Conservation (phyloP, 2,797 vertebrate genomes). For the Myripristis murdjan region DNA sequence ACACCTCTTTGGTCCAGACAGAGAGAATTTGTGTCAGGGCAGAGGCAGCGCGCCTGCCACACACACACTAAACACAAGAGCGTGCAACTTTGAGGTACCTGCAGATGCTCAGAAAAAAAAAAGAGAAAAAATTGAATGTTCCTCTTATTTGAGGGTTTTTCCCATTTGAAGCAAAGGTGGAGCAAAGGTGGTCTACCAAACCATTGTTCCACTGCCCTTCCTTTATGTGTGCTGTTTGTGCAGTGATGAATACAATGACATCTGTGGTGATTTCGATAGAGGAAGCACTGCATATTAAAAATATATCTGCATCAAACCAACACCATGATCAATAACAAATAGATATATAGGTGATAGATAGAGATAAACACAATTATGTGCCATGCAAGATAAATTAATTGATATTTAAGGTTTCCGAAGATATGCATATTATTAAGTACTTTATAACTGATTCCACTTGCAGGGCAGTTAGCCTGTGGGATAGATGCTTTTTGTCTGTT, state of each 20-base stretch:
- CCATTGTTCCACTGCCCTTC: conserved; percentile 51
- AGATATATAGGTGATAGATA: background rate
- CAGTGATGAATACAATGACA: conserved; percentile 49
- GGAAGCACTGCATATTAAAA: conserved; percentile 23
- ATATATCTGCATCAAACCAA: conserved; percentile 37
- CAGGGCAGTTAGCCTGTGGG: conserved; percentile 8
- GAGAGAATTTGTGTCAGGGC: conserved; percentile 47
- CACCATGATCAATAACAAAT: background rate
- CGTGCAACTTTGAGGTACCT: background rate
- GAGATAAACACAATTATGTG: background rate
- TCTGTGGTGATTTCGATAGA: conserved; percentile 23
- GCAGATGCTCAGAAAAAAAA: background rate
- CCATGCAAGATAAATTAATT: background rate
- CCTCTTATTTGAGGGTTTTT: background rate
- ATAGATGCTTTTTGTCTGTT: conserved; percentile 68
- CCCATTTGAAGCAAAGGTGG: conserved; percentile 1
- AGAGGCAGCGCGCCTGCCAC: conserved; percentile 19
- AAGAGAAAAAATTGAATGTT: background rate
- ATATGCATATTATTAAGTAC: background rate
- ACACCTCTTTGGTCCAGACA: conserved; percentile 79
- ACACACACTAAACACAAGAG: conserved; percentile 16
- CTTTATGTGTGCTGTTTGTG: conserved; percentile 43
- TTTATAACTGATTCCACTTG: background rate
- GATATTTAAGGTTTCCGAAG: background rate
- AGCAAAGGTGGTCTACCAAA: conserved; percentile 40